phyloP scores from a whole-genome alignment of 2,113 vertebrate genomes.

The Spea multiplicata region DNA sequence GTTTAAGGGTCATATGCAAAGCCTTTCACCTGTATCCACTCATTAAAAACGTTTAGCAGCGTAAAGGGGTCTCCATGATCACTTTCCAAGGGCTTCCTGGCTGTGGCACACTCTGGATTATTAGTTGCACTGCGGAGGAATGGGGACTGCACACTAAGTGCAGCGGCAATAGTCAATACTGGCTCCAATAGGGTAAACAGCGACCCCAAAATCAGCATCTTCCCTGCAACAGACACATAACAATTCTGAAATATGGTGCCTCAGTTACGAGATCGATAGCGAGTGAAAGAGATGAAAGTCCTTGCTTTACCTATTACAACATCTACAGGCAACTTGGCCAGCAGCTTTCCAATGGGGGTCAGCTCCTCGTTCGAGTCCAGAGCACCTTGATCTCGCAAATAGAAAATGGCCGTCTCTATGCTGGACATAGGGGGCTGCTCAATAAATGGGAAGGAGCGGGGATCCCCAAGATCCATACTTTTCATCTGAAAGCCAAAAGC shows the following conservation, averaged over 20 bases:
- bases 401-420: slow-evolving; percentile 80
- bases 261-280: too few relatives aligned
- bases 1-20: neutral
- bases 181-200: slow-evolving; percentile 80
- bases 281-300: too few relatives aligned
- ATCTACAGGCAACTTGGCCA: slow-evolving; percentile 87
- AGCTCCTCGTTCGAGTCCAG: slow-evolving; percentile 71
- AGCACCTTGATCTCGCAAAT: slow-evolving; percentile 84
- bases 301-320: slow-evolving; percentile 80
- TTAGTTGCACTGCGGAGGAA: slow-evolving; percentile 75
- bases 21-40: slow-evolving; percentile 85
- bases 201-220: slow-evolving; percentile 85
- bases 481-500: slow-evolving; percentile 73
- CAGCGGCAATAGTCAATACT: slow-evolving; percentile 75
- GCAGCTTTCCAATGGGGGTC: slow-evolving; percentile 77
- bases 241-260: neutral
- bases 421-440: slow-evolving; percentile 81
- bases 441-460: slow-evolving; percentile 83
- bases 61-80: slow-evolving; percentile 88
- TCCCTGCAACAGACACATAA: slow-evolving; percentile 63
- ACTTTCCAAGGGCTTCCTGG: slow-evolving; percentile 77
- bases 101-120: slow-evolving; percentile 66
- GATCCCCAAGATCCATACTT: slow-evolving; percentile 87
- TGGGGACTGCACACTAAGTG: slow-evolving; percentile 82
- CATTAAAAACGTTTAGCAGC: slow-evolving; percentile 83